Evolutionary conservation across 2,113 vertebrate genomes (phyloP).

Genomic region (Notarius lentiginosus): DNA sequence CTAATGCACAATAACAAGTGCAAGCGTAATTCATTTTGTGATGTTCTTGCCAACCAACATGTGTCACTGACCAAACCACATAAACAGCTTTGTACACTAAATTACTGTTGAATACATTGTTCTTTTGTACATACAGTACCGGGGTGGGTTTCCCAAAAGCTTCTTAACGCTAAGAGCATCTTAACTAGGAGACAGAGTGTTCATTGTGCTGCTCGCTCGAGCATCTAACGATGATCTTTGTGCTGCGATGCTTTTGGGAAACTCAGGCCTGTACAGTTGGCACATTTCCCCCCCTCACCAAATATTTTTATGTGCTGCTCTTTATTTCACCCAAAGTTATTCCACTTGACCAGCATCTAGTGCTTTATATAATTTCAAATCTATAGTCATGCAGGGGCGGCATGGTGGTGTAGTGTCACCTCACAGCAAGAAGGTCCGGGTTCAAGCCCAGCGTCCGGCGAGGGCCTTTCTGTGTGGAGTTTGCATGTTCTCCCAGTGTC

Average conservation of each 20-base stretch:
- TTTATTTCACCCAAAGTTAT: not conserved
- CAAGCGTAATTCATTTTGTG: slow-evolving; percentile 19
- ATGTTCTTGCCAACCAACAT: not conserved
- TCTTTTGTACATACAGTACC: not conserved
- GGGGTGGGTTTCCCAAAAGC: too few relatives aligned
- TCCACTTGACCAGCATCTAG: not conserved
- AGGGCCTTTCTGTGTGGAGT: too few relatives aligned
- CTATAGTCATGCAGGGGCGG: not conserved
- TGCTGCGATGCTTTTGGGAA: too few relatives aligned
- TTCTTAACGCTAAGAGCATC: too few relatives aligned
- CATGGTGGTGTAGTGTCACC: too few relatives aligned
- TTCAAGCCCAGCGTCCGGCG: too few relatives aligned
- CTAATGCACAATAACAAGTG: slow-evolving; percentile 30
- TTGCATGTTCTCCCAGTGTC: too few relatives aligned
- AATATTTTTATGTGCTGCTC: not conserved
- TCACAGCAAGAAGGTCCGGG: too few relatives aligned
- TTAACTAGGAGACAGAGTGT: too few relatives aligned
- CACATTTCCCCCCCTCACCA: not conserved
- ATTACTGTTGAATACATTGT: not conserved
- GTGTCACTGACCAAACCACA: not conserved
- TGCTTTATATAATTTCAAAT: not conserved
- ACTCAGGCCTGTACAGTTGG: not conserved
- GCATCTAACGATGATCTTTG: too few relatives aligned
- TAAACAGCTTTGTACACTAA: not conserved
- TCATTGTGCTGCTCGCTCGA: too few relatives aligned